These are phyloP conservation scores for Drosophila trapezifrons DNA, from an alignment of 1,140 invertebrate species.

Conservation along the genomic window DNA sequence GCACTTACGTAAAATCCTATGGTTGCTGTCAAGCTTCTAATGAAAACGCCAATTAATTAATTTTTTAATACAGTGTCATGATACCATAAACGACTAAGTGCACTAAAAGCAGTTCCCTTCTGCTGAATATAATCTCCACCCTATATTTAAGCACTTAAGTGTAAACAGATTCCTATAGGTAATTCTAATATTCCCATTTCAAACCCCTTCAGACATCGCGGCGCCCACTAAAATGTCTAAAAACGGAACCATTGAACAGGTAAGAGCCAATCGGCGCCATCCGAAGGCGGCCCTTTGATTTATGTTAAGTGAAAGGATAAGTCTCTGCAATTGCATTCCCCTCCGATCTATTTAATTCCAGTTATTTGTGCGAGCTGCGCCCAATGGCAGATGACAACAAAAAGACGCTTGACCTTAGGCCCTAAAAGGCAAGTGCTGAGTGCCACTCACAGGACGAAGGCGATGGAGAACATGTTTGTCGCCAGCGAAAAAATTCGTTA, in stretches of 20 bases:
- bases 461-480: constrained; percentile 23
- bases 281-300: constrained; percentile 55
- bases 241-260: constrained; percentile 22
- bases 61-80: too few relatives aligned
- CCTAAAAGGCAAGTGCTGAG: constrained; percentile 58
- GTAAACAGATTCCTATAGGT: background rate
- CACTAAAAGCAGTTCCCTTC: background rate
- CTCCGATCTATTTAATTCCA: constrained; percentile 50
- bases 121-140: background rate
- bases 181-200: constrained; percentile 17
- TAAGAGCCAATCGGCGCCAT: constrained; percentile 43
- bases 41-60: too few relatives aligned
- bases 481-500: constrained; percentile 58
- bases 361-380: constrained; percentile 69
- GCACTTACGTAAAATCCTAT: too few relatives aligned
- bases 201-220: constrained; percentile 18
- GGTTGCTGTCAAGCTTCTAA: too few relatives aligned
- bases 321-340: constrained; percentile 16
- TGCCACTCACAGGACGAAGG: constrained; percentile 45
- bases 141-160: background rate
- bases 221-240: background rate
- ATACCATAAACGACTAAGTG: background rate
- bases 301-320: constrained; percentile 56
- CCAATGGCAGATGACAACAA: constrained; percentile 68
- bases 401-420: constrained; percentile 77